These are phyloP conservation scores for Caenorhabditis virilis DNA, from an alignment of 2,888 invertebrate species.

Conservation along the genomic window DNA sequence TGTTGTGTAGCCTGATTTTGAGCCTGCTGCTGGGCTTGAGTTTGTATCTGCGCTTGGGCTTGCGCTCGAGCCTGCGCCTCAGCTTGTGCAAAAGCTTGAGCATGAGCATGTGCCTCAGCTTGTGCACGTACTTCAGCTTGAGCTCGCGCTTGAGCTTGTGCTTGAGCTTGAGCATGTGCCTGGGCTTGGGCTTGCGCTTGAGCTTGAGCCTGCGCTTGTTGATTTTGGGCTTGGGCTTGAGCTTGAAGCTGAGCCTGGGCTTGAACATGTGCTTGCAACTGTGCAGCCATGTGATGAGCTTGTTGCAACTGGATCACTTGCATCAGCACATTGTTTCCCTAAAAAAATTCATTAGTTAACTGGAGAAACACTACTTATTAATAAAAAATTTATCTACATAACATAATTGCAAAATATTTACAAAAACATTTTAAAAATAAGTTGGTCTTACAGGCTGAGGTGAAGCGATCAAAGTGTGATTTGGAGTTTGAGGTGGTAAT, in stretches of 20 bases:
- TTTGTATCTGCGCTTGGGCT: not conserved
- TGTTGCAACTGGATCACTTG: too few relatives aligned
- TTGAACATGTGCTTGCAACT: slow-evolving; percentile 4
- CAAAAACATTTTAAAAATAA: too few relatives aligned
- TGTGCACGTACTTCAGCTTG: slow-evolving; percentile 7
- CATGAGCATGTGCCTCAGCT: not conserved
- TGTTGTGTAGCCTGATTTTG: not conserved
- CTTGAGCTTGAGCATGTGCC: slow-evolving; percentile 4
- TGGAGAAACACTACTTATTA: too few relatives aligned
- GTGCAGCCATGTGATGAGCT: slow-evolving; percentile 13
- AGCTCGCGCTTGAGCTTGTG: not conserved
- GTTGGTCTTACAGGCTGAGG: too few relatives aligned
- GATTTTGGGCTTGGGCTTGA: not conserved
- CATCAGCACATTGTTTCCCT: too few relatives aligned
- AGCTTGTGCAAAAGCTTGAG: slow-evolving; percentile 16
- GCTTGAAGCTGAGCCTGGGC: slow-evolving; percentile 5
- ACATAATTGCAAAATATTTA: too few relatives aligned
- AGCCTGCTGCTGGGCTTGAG: not conserved
- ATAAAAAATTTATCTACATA: too few relatives aligned
- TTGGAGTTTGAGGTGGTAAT: too few relatives aligned
- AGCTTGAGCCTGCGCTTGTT: slow-evolving; percentile 3
- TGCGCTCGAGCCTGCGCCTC: not conserved
- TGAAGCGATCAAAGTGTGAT: too few relatives aligned
- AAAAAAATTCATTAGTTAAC: too few relatives aligned
- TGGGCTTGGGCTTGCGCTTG: not conserved